Conservation (phyloP, 2,888 invertebrate genomes). For the Agriotes lineatus region DNA sequence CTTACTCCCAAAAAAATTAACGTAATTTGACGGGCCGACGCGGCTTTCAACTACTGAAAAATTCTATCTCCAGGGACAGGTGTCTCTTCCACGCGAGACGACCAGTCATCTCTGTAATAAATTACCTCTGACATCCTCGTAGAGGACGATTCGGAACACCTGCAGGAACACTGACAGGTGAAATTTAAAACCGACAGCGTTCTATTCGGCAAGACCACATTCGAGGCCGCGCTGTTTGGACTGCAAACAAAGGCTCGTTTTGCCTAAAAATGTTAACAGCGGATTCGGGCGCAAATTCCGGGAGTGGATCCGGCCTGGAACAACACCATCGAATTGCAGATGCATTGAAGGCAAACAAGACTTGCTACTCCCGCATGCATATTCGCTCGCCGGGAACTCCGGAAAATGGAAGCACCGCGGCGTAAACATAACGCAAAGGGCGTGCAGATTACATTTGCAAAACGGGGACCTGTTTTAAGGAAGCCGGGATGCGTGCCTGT, state of each 20-base stretch:
- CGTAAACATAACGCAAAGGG: constrained; percentile 8
- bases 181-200: constrained; percentile 40
- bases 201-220: constrained; percentile 39
- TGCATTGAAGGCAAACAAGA: constrained; percentile 41
- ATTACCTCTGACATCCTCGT: constrained; percentile 47
- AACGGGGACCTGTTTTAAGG: not conserved
- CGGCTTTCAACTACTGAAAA: constrained; percentile 7
- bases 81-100: constrained; percentile 20
- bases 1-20: not conserved
- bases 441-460: no score
- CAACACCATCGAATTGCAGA: constrained; percentile 27
- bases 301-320: constrained; percentile 7
- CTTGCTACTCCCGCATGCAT: constrained; percentile 37
- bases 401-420: constrained; percentile 25
- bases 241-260: constrained; percentile 11
- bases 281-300: not conserved
- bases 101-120: constrained; percentile 45
- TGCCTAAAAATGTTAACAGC: not conserved
- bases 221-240: constrained; percentile 14
- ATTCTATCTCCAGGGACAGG: constrained; percentile 5
- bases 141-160: constrained; percentile 39
- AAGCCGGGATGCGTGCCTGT: no score
- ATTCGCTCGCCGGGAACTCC: constrained; percentile 25
- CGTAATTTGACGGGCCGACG: not conserved
- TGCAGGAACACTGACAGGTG: constrained; percentile 44